These are phyloP conservation scores for Helicorthomorpha holstii DNA, from an alignment of 1,140 invertebrate genomes.

Conservation along the genomic window DNA sequence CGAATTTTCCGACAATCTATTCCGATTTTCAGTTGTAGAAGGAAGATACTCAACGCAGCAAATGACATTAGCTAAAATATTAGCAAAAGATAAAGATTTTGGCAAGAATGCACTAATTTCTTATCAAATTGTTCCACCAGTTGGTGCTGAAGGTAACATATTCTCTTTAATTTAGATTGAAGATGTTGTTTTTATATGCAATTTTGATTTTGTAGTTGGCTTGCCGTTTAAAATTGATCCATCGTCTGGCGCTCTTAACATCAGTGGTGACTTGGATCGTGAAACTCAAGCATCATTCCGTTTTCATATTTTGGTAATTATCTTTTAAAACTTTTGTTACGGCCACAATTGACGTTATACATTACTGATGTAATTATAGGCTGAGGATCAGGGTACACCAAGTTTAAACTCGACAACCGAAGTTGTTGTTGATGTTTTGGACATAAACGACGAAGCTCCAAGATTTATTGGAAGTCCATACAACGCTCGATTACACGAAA, in stretches of 20 bases:
- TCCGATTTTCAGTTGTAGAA: constrained; percentile 64
- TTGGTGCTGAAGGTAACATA: not conserved
- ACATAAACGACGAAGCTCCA: constrained; percentile 26
- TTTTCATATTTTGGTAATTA: constrained; percentile 50
- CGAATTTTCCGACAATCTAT: constrained; percentile 58
- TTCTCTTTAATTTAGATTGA: not conserved
- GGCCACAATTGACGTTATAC: constrained; percentile 9
- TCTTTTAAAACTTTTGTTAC: constrained; percentile 20
- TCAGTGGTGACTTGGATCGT: constrained; percentile 57
- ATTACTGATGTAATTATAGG: constrained; percentile 21
- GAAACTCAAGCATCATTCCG: constrained; percentile 51
- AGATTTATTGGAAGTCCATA: constrained; percentile 27
- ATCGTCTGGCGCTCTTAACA: constrained; percentile 51
- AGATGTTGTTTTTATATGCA: not conserved
- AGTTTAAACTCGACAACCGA: constrained; percentile 71
- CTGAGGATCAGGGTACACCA: constrained; percentile 64
- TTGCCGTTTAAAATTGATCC: constrained; percentile 54
- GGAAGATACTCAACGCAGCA: constrained; percentile 36
- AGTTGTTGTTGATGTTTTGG: constrained; percentile 22
- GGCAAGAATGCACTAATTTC: constrained; percentile 25
- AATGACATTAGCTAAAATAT: constrained; percentile 34
- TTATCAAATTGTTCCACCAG: not conserved
- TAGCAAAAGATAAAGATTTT: constrained; percentile 50
- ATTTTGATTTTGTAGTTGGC: constrained; percentile 10
- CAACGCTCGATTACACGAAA: constrained; percentile 25